Evolutionary conservation across 2,113 vertebrate genomes (phyloP), one percentile per base, ranked within the genome.

Genomic region (Tringa solitaria): DNA sequence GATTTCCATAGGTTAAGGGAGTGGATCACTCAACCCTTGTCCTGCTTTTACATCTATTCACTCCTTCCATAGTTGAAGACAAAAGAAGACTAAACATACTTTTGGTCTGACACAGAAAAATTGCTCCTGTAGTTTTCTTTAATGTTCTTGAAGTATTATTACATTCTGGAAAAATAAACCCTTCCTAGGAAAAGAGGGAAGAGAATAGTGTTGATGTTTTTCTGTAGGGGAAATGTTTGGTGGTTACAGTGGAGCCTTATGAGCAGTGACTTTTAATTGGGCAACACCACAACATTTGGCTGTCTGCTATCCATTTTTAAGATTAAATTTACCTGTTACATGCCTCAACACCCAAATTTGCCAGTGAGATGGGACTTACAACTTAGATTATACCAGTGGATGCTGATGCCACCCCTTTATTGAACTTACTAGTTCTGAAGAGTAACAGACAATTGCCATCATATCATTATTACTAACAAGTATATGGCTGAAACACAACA

Each of bases 231-330:
- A 53, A 54, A 26, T 7, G 5, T 41, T 76, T 83, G n/a, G 76
- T 43, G 16, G 37, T 80, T 79, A 53, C 14, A 63, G 7, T 21
- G 9, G 24, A 75, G 59, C 22, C 8, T 70, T 56, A n/a, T 9
- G 54, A 32, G n/a, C 39, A 68, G 63, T 12, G 19, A 2, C 15
- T 68, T 70, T 69, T 81, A 41, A 37, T 32, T 15, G 64, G 20
- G 22, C 14, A 80, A 53, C 20, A 39, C 8, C 10, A 74, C n/a
- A 56, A 15, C 3, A 13, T 32, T 90, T 17, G 41, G 28, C 51
- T 26, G 19, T 1, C 1, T 2, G 0, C 14, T 35, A 23, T n/a
- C 10, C 13, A 24, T 51, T 56, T 73, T 32, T 57, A 63, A 56
- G n/a, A 50, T 33, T 33, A 61, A 61, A 50, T 61, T 61, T 60